Evolutionary conservation across 2,113 vertebrate species (phyloP).

Genomic region (Ceuthmochares aereus): DNA sequence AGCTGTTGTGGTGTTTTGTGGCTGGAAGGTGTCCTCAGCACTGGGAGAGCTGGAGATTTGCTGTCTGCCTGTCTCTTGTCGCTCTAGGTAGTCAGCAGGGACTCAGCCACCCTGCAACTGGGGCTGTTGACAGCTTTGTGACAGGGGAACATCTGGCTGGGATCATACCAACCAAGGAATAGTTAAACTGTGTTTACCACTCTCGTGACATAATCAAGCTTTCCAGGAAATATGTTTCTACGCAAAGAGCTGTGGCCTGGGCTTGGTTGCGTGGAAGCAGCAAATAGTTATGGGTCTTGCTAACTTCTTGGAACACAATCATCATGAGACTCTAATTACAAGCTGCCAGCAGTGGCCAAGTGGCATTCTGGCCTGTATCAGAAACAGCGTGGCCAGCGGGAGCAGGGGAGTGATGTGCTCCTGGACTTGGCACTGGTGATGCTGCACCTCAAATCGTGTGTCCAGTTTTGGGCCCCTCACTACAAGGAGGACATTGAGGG

Average conservation of each 20-base stretch:
- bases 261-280: not conserved
- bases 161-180: not conserved
- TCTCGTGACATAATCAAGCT: accelerated
- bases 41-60: not conserved
- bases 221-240: not conserved
- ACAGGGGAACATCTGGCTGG: not conserved
- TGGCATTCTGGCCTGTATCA: no score
- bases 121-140: not conserved
- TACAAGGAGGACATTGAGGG: no score
- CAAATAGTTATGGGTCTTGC: not conserved
- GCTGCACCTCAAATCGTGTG: no score
- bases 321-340: accelerated
- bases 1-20: not conserved
- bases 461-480: no score
- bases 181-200: not conserved
- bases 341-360: no score
- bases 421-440: no score
- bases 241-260: accelerated
- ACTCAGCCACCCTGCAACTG: accelerated
- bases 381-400: no score
- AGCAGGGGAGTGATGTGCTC: no score
- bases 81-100: not conserved
- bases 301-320: not conserved
- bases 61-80: not conserved
- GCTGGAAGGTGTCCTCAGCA: not conserved